Evolutionary conservation across 2,888 invertebrate species (phyloP).

Genomic region (Teinopalpus imperialis): DNA sequence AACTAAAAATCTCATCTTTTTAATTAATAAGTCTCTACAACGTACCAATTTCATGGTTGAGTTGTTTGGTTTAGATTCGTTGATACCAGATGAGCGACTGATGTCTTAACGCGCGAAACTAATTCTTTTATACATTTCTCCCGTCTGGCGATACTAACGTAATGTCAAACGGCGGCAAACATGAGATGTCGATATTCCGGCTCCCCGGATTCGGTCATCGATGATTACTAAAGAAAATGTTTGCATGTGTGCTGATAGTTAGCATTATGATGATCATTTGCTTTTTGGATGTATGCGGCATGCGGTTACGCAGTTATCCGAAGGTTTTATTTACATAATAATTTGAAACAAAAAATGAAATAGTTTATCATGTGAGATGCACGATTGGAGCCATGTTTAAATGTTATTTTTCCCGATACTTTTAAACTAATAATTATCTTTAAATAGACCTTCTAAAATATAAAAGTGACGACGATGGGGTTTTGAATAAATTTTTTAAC

Average conservation of each 20-base stretch:
- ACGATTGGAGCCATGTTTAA: no score
- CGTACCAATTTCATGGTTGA: constrained; percentile 73
- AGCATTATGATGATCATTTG: constrained; percentile 31
- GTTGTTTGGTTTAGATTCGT: constrained; percentile 50
- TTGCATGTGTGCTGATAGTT: constrained; percentile 33
- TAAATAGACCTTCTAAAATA: no score
- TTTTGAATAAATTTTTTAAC: no score
- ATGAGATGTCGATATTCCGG: constrained; percentile 61
- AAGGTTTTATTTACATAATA: constrained; percentile 53
- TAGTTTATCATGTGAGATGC: no score
- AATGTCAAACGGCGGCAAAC: constrained; percentile 63
- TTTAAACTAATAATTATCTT: no score
- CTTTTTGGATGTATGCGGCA: constrained; percentile 37
- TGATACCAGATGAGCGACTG: constrained; percentile 65
- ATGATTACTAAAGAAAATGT: constrained; percentile 41
- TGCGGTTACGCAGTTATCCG: constrained; percentile 38
- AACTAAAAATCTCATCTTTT: constrained; percentile 3
- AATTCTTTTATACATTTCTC: constrained; percentile 75
- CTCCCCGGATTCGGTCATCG: constrained; percentile 58
- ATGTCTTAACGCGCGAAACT: constrained; percentile 49
- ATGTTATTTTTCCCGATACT: no score
- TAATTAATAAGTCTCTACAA: constrained; percentile 27
- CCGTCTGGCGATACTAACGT: constrained; percentile 56
- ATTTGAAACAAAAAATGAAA: no score
- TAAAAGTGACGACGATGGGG: no score